Percentiles rank a stretch among this genome's conserved stretches.
These are phyloP conservation scores for Chondrilla cf. caribensis DNA, from an alignment of 37 sponge, comb jelly and placozoan species.

Conservation along the genomic window DNA sequence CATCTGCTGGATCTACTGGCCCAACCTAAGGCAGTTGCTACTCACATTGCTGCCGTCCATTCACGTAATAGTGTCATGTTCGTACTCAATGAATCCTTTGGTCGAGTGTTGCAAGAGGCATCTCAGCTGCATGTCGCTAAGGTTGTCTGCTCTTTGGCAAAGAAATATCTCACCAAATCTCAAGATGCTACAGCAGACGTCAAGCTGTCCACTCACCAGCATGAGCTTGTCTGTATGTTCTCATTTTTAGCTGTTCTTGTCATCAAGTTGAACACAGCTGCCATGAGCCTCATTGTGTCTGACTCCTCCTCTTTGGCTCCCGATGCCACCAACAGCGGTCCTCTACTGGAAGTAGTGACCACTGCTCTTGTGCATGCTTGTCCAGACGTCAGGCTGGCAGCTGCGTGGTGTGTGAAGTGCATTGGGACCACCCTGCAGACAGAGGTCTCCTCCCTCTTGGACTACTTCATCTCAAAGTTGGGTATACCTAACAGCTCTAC, in stretches of 20 bases:
- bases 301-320: constrained; percentile 7
- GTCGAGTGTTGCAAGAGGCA: constrained; percentile 79
- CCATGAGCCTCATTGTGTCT: constrained; percentile 56
- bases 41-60: constrained; percentile 92
- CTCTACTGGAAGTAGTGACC: constrained; percentile 59
- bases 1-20: constrained; percentile 81
- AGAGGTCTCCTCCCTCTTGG: constrained; percentile 75
- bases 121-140: constrained; percentile 81
- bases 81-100: constrained; percentile 67
- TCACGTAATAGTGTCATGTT: constrained; percentile 89
- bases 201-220: constrained; percentile 35
- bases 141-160: constrained; percentile 65
- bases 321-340: constrained; percentile 18
- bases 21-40: constrained; percentile 71
- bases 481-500: not conserved
- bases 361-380: constrained; percentile 54
- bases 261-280: constrained; percentile 71
- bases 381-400: constrained; percentile 65
- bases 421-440: constrained; percentile 85
- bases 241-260: constrained; percentile 62
- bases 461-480: constrained; percentile 57
- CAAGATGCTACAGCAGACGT: not conserved
- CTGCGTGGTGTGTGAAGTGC: constrained; percentile 88
- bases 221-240: constrained; percentile 66
- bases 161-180: constrained; percentile 13